Evolutionary conservation across 2,797 vertebrate species (phyloP).

Genomic region (Pseudomugil tenellus): DNA sequence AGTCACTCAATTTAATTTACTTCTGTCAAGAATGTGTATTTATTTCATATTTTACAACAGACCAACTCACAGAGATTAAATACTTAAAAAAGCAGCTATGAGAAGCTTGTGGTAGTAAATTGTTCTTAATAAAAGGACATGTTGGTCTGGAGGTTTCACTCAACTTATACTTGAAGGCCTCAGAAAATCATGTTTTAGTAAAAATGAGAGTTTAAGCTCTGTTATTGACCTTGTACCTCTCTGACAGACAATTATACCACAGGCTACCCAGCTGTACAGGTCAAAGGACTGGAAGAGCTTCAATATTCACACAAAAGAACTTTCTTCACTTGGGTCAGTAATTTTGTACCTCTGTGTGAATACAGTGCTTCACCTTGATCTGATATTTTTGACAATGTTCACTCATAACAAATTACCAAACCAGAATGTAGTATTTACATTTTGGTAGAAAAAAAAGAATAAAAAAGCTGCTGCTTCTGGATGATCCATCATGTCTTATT

Average conservation of each 20-base stretch:
- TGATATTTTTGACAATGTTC: not conserved
- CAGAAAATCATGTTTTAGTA: not conserved
- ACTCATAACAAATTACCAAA: not conserved
- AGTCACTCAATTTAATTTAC: not conserved
- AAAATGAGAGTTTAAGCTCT: conserved; percentile 1
- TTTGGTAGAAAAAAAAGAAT: not conserved
- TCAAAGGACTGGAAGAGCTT: conserved; percentile 1
- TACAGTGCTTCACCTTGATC: not conserved
- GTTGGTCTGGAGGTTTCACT: conserved; percentile 3
- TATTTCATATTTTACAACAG: conserved; percentile 3
- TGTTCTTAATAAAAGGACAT: not conserved
- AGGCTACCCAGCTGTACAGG: conserved; percentile 26
- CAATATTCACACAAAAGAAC: conserved; percentile 1
- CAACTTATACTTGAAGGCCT: not conserved
- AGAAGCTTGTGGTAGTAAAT: not conserved
- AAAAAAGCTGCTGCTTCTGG: not conserved
- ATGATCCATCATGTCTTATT: not conserved
- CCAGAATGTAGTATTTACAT: not conserved
- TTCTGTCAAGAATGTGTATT: not conserved
- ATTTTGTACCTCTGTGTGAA: not conserved
- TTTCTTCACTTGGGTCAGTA: not conserved
- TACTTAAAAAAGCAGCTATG: conserved; percentile 9
- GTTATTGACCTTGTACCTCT: conserved; percentile 19
- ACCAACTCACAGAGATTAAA: not conserved
- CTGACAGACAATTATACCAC: conserved; percentile 10